These are phyloP conservation scores for Hestina assimilis DNA, from an alignment of 1,140 invertebrate genomes.

Conservation along the genomic window DNA sequence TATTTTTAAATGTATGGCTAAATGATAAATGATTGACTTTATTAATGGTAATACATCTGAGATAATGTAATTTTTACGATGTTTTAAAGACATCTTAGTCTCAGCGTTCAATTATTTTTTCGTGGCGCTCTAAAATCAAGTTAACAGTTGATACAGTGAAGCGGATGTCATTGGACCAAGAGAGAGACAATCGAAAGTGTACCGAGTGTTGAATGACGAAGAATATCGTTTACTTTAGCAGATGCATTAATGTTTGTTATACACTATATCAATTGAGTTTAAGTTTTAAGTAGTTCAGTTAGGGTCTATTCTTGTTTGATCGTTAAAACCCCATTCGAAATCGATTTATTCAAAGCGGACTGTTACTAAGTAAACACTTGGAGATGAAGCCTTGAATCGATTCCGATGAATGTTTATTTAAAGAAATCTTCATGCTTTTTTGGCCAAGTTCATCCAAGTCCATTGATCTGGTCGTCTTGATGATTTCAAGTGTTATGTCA, in stretches of 20 bases:
- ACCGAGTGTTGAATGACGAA: constrained; percentile 26
- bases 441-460: constrained; percentile 61
- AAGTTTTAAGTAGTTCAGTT: constrained; percentile 13
- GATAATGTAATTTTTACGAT: neutral
- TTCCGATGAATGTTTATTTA: constrained; percentile 72
- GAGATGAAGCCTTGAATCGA: constrained; percentile 67
- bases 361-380: constrained; percentile 75
- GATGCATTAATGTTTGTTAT: constrained; percentile 22
- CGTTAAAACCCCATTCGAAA: constrained; percentile 46
- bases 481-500: constrained; percentile 53
- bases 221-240: constrained; percentile 29
- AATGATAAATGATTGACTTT: too few species aligned
- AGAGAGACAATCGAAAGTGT: constrained; percentile 30
- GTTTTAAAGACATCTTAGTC: neutral
- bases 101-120: constrained; percentile 32
- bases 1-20: too few species aligned
- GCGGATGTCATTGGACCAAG: constrained; percentile 40
- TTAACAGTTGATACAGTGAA: constrained; percentile 40
- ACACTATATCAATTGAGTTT: constrained; percentile 7
- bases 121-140: constrained; percentile 32
- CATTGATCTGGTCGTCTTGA: constrained; percentile 53
- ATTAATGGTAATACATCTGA: too few species aligned
- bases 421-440: constrained; percentile 70
- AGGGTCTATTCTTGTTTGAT: constrained; percentile 38
- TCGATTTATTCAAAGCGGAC: constrained; percentile 73